Conservation (phyloP, 2,797 vertebrate genomes). For the Tapera naevia region DNA sequence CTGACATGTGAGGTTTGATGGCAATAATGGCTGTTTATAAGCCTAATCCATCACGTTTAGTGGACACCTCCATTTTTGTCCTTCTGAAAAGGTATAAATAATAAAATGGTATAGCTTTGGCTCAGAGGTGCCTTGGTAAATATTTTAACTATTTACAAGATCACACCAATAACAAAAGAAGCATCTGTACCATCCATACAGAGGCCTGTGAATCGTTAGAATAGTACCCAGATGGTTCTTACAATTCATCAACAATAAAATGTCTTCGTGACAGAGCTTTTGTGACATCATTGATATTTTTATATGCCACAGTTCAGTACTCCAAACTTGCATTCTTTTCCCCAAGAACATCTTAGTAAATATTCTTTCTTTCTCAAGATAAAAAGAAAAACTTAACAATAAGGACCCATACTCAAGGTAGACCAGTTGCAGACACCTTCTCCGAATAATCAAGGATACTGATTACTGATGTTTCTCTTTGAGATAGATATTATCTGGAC, state of each 20-base stretch:
- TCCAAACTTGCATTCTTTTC: neutral
- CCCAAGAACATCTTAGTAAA: neutral
- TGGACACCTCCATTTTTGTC: conserved; percentile 99
- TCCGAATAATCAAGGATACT: conserved; percentile 41
- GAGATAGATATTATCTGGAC: neutral
- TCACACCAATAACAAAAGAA: conserved; percentile 91
- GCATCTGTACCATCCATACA: conserved; percentile 91
- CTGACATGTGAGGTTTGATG: conserved; percentile 96
- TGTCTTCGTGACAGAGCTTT: conserved; percentile 61
- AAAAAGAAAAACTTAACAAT: neutral
- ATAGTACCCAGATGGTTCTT: conserved; percentile 91
- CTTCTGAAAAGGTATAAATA: conserved; percentile 99
- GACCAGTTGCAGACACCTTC: neutral
- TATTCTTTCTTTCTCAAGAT: neutral
- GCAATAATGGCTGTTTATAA: conserved; percentile 99
- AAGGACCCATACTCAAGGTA: neutral
- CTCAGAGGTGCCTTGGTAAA: conserved; percentile 91
- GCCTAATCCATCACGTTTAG: conserved; percentile 99
- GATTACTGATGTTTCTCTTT: neutral
- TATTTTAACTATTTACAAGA: conserved; percentile 99
- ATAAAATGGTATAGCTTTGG: conserved; percentile 86
- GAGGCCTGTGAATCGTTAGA: conserved; percentile 78
- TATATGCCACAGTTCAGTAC: conserved; percentile 45
- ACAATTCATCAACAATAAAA: conserved; percentile 81
- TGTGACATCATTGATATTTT: conserved; percentile 57